Conservation (phyloP, 2,113 vertebrate species). For the Triplophysa tibetana region DNA sequence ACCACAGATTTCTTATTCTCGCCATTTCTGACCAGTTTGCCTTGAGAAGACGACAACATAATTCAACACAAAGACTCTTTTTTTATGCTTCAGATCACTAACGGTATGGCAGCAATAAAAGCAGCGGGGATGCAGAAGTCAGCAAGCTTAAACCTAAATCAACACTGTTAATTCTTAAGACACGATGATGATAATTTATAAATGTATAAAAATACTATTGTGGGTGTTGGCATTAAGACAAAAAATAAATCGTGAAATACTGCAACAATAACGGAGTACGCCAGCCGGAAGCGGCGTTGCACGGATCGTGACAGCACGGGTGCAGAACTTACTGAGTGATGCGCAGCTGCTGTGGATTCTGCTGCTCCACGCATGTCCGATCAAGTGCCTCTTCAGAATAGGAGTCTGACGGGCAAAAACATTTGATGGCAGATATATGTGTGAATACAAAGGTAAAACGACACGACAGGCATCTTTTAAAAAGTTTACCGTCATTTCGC, state of each 20-base stretch:
- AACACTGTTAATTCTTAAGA: background rate
- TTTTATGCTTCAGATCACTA: constrained; percentile 32
- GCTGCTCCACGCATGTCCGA: background rate
- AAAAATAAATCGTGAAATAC: too few species aligned
- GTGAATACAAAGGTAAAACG: background rate
- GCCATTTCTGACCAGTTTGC: constrained; percentile 63
- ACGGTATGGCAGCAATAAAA: background rate
- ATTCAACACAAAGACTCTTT: constrained; percentile 43
- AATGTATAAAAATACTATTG: background rate
- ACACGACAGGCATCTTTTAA: background rate
- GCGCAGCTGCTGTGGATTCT: background rate
- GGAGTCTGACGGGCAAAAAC: background rate
- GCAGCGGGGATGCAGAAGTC: background rate
- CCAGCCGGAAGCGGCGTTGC: background rate
- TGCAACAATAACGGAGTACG: background rate
- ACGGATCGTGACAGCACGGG: background rate
- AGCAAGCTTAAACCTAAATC: background rate
- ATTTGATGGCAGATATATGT: background rate
- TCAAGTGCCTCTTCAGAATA: background rate
- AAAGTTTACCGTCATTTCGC: background rate
- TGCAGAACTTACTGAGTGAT: background rate
- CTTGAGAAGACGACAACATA: constrained; percentile 68
- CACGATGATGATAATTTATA: background rate
- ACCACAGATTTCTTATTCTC: constrained; percentile 66
- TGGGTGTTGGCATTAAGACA: background rate